Conservation (phyloP, 2,113 vertebrate genomes). For the Catharus minimus region DNA sequence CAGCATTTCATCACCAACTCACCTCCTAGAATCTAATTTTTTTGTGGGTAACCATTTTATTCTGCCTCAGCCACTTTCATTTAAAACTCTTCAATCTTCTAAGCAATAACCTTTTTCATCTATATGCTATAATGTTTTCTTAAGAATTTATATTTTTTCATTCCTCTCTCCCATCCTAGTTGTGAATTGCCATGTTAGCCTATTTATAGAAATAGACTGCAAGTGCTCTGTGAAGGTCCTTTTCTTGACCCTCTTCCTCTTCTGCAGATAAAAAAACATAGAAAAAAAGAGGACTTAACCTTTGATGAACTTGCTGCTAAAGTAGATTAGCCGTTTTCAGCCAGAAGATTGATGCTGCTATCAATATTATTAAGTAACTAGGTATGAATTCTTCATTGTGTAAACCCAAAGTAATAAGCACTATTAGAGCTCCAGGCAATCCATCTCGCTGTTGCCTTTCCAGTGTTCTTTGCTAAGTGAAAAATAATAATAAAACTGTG, state of each 20-base stretch:
- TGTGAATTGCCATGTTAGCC: background rate
- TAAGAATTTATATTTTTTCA: slow-evolving; percentile 25
- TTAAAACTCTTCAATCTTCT: slow-evolving; percentile 34
- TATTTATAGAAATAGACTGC: background rate
- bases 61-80: slow-evolving; percentile 27
- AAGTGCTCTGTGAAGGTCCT: slow-evolving; percentile 40
- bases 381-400: slow-evolving; percentile 55
- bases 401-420: slow-evolving; percentile 43
- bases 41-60: slow-evolving; percentile 25
- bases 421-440: slow-evolving; percentile 31
- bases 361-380: slow-evolving; percentile 63
- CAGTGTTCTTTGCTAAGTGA: background rate
- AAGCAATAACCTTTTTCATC: slow-evolving; percentile 38
- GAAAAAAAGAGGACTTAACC: background rate
- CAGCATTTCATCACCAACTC: slow-evolving; percentile 8
- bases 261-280: background rate
- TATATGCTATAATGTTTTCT: slow-evolving; percentile 46
- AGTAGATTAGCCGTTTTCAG: slow-evolving; percentile 65
- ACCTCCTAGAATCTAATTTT: background rate
- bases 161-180: background rate
- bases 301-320: slow-evolving; percentile 65
- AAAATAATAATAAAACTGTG: background rate
- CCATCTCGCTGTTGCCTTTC: slow-evolving; percentile 28
- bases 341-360: slow-evolving; percentile 62
- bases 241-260: slow-evolving; percentile 15